phyloP scores from a whole-genome alignment of 2,888 invertebrate genomes.

The Clusia tigrina region DNA sequence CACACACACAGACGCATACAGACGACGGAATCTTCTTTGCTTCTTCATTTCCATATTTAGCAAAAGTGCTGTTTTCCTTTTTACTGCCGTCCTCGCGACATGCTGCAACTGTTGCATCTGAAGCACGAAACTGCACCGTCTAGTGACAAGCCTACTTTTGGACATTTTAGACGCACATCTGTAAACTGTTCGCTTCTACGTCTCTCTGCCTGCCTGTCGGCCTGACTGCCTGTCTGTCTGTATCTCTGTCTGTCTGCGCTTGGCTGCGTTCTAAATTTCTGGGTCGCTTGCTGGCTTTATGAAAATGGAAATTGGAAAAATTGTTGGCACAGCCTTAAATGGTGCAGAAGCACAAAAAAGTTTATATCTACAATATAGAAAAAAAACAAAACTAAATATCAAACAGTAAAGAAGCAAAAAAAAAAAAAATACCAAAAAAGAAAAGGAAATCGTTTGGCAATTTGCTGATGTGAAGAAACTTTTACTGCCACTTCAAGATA shows the following conservation, averaged over 20 bases:
- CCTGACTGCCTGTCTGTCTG: too few species aligned
- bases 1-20: neutral
- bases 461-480: neutral
- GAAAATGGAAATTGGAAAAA: slow-evolving; percentile 5
- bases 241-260: neutral
- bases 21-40: too few species aligned
- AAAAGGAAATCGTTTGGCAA: neutral
- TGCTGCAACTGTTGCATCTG: neutral
- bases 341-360: slow-evolving; percentile 3
- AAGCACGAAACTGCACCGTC: neutral
- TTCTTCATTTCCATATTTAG: slow-evolving; percentile 16
- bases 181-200: too few species aligned
- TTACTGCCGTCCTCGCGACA: neutral
- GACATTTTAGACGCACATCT: slow-evolving; percentile 2
- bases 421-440: too few species aligned
- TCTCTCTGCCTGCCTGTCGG: neutral
- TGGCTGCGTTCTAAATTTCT: slow-evolving; percentile 5
- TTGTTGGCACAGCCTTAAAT: neutral
- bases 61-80: neutral
- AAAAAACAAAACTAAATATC: too few species aligned
- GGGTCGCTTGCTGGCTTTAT: neutral
- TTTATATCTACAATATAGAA: too few species aligned
- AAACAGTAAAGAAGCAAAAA: too few species aligned
- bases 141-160: slow-evolving; percentile 14
- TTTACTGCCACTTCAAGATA: neutral